Base-by-base conservation (phyloP, 2,888 invertebrate genomes). In the Coelopa pilipes region DNA sequence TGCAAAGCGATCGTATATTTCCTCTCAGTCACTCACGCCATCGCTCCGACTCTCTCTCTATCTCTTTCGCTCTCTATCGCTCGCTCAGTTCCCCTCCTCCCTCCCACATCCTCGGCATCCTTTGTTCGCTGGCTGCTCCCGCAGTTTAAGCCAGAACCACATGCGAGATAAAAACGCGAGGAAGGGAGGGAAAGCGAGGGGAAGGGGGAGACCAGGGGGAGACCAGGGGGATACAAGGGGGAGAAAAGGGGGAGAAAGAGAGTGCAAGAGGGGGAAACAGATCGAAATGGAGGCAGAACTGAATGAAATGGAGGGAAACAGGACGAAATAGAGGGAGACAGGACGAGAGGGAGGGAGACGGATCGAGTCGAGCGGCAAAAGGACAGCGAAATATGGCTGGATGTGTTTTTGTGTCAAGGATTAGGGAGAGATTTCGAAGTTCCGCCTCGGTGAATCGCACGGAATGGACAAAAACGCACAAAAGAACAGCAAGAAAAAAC, bases 1-100 rank as follows among this genome's bases (percentile, higher is more conserved):
- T 45, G 70, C 70, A 63, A 70, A 62, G 53, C 24, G n/a, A 57
- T 59, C 50, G 24, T 67, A 50, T 50, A 49, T 67, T 47, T 62
- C 17, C 34, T 46, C 24, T 24, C 45, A 53, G 4, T 13, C 53
- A 53, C 53, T 53, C n/a, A 49, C 57, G 68, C n/a, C 45, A 24
- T 24, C 12, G 34, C 24, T 57, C 21, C 49, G 46, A 60, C n/a
- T 57, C 50, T n/a, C n/a, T n/a, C 59, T 69, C 63, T 15, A 73
- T 68, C 60, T 57, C n/a, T 63, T 19, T 53, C 13, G 67, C 67
- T 57, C 15, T 69, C 55, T 11, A 15, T 62, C 13, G 24, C 10
- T 57, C 13, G 10, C 24, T 60, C n/a, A n/a, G n/a, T n/a, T n/a
- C n/a, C 13, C 13, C 0, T 24, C 5, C 17, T 50, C 11, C 47